Percentiles rank a stretch among this genome's conserved stretches.
These are phyloP conservation scores for Lepilemur septentrionalis DNA, from an alignment of 2,797 vertebrate genomes.

Conservation along the genomic window DNA sequence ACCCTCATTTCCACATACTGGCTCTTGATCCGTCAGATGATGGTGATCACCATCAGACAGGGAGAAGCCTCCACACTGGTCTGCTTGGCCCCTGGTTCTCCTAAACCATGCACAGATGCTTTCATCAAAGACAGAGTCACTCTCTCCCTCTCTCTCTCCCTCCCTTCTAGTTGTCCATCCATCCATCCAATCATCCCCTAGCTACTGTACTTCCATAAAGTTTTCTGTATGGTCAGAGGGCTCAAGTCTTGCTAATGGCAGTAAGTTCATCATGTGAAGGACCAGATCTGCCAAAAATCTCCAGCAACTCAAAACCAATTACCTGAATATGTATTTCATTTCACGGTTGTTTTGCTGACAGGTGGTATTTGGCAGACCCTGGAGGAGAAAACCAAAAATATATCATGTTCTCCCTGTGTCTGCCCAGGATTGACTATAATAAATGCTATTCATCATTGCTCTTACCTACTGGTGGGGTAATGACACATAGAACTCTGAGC, in stretches of 20 bases:
- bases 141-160: not conserved
- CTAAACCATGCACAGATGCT: accelerated
- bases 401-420: not conserved
- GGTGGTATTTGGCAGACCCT: not conserved
- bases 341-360: not conserved
- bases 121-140: not conserved
- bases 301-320: not conserved
- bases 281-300: not conserved
- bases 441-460: not conserved
- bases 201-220: not conserved
- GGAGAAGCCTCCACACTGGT: accelerated
- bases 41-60: not conserved
- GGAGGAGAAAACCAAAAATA: not conserved
- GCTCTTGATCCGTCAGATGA: not conserved
- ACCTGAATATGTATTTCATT: not conserved
- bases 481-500: not conserved
- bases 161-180: not conserved
- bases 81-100: not conserved
- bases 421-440: not conserved
- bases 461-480: not conserved
- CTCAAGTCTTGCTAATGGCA: not conserved
- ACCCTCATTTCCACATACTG: not conserved
- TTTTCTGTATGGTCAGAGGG: too few species aligned
- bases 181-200: not conserved
- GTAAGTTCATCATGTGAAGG: not conserved